Evolutionary conservation across 2,888 invertebrate genomes (phyloP).

Genomic region (Steromphala cineraria): DNA sequence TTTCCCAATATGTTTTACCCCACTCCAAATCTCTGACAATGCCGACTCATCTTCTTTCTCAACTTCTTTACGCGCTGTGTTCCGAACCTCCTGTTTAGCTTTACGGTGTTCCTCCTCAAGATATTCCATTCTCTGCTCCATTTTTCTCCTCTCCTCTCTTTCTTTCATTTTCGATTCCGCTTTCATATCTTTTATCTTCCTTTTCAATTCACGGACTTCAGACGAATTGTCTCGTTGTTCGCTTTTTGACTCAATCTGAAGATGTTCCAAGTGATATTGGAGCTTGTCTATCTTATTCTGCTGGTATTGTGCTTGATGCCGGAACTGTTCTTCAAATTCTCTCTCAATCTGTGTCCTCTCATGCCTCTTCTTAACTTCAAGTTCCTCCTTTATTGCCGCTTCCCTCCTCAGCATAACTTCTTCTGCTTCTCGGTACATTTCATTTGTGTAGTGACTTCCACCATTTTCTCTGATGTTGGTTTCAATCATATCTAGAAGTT

Average conservation of each 20-base stretch:
- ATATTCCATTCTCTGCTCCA: not conserved
- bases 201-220: not conserved
- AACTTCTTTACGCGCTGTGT: not conserved
- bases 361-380: not conserved
- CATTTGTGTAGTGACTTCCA: constrained; percentile 33
- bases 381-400: not conserved
- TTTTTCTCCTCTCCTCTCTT: too few species aligned
- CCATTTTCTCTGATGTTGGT: constrained; percentile 7
- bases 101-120: not conserved
- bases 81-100: not conserved
- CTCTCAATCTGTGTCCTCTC: not conserved
- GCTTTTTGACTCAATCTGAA: too few species aligned
- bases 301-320: not conserved
- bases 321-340: not conserved
- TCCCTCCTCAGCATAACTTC: not conserved
- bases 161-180: not conserved
- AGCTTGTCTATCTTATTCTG: not conserved
- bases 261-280: too few species aligned
- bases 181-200: not conserved
- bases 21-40: not conserved
- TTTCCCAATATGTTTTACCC: not conserved
- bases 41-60: not conserved
- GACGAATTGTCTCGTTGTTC: not conserved
- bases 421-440: constrained; percentile 34
- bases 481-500: constrained; percentile 21